phyloP scores from a whole-genome alignment of 2,113 vertebrate species.

The Pollachius pollachius region DNA sequence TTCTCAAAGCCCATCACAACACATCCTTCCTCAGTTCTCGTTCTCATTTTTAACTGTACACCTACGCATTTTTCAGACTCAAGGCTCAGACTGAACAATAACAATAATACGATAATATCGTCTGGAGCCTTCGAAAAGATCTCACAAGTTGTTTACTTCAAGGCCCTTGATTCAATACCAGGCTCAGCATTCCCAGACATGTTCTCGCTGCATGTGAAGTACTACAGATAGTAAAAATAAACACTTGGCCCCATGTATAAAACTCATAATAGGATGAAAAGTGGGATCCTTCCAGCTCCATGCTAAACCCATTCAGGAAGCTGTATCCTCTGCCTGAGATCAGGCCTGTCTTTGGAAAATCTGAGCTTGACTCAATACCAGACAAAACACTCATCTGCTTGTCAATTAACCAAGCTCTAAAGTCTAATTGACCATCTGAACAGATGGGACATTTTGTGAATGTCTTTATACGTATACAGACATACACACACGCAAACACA shows the following conservation, averaged over 20 bases:
- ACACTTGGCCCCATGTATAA: constrained; percentile 44
- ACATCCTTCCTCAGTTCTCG: constrained; percentile 45
- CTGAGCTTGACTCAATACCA: constrained; percentile 48
- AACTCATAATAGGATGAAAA: constrained; percentile 53
- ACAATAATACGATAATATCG: constrained; percentile 62
- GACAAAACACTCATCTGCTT: constrained; percentile 44
- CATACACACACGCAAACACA: not conserved
- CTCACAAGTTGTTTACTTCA: constrained; percentile 58
- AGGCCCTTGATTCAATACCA: constrained; percentile 46
- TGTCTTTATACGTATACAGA: constrained; percentile 21
- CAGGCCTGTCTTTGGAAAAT: constrained; percentile 49
- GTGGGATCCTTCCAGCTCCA: constrained; percentile 54
- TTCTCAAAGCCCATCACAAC: constrained; percentile 38
- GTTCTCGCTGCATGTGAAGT: constrained; percentile 50
- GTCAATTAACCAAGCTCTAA: constrained; percentile 46
- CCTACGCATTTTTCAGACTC: constrained; percentile 57
- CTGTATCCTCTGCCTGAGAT: constrained; percentile 35
- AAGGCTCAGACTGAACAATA: constrained; percentile 67
- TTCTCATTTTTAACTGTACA: constrained; percentile 43
- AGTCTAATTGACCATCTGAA: constrained; percentile 33
- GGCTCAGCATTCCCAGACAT: constrained; percentile 49
- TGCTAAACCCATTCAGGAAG: constrained; percentile 56
- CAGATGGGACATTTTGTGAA: constrained; percentile 18
- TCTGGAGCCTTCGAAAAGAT: constrained; percentile 58
- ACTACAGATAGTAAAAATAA: constrained; percentile 55